Conservation (phyloP, 2,888 invertebrate genomes). For the Chrysolina haemoptera region DNA sequence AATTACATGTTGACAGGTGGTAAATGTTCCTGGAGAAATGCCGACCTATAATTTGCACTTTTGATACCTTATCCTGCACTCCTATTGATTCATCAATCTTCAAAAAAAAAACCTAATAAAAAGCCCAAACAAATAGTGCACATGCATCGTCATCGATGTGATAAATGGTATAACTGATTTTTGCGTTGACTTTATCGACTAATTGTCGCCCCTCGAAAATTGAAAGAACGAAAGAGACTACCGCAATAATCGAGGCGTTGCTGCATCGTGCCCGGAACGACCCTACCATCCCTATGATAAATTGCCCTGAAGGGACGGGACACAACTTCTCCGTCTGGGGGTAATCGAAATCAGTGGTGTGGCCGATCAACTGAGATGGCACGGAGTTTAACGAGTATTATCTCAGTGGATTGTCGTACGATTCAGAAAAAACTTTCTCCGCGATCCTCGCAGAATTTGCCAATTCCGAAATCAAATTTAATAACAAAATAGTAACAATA, state of each 20-base stretch:
- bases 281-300: not conserved
- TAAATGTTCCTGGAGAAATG: not conserved
- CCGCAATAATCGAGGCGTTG: conserved; percentile 16
- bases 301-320: conserved; percentile 2
- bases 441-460: no score
- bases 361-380: no score
- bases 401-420: no score
- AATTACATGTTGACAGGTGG: not conserved
- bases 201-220: conserved; percentile 5
- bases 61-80: not conserved
- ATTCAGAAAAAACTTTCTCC: no score
- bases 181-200: not conserved
- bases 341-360: conserved; percentile 5
- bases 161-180: not conserved
- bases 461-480: no score
- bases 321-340: conserved; percentile 9
- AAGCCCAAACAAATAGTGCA: not conserved
- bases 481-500: no score
- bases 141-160: not conserved
- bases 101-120: no score
- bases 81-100: no score
- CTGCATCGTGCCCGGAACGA: not conserved
- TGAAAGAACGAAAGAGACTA: conserved; percentile 6
- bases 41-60: not conserved
- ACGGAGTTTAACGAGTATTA: no score